Base-by-base conservation (phyloP, 92 coral and sea anemone genomes). In the Parazoanthus darwini region DNA sequence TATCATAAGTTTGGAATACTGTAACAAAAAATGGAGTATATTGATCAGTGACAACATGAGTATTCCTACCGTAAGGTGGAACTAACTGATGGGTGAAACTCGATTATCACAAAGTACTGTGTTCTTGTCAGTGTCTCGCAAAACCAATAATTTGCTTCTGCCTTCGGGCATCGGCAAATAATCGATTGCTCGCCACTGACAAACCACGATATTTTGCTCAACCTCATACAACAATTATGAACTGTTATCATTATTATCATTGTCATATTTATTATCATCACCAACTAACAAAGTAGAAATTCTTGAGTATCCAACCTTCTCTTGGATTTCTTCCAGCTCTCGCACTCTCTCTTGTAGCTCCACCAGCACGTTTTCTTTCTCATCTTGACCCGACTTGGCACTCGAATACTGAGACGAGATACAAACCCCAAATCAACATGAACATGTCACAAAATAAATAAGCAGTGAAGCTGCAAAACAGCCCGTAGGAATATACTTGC, bases 271-370 rank as follows among this genome's bases (percentile, higher is more conserved):
- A 11, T 54, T 14, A 54, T 54, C 59, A 54, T 54, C 59, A 13
- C 1, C 14, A 54, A 22, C 70, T 63, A 63, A 63, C 26, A 63
- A 23, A 63, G 70, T 54, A 54, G 18, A 3, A 15, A 54, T 54
- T 54, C 25, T 63, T 20, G 70, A 63, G 5, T 63, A 18, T 63
- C 6, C 8, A 78, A 96, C 98, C 94, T 94, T 94, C 68, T 94
- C 96, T 75, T 87, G 94, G 63, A 91, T 80, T 73, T 93, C 94
- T 63, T 89, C 93, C 36, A 94, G 90, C 54, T 94, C 98, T 48
- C 93, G 93, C 38, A 94, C 39, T 89, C 89, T 94, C 43, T 90
- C 95, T 79, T 93, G 98, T 16, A 96, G 91, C 70, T 96, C 93
- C 76, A 90, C 84, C 18, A 96, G 73, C 38, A 88, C 86, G 39